These are phyloP conservation scores for Crenichthys baileyi DNA, from an alignment of 2,797 vertebrate genomes.

Conservation along the genomic window DNA sequence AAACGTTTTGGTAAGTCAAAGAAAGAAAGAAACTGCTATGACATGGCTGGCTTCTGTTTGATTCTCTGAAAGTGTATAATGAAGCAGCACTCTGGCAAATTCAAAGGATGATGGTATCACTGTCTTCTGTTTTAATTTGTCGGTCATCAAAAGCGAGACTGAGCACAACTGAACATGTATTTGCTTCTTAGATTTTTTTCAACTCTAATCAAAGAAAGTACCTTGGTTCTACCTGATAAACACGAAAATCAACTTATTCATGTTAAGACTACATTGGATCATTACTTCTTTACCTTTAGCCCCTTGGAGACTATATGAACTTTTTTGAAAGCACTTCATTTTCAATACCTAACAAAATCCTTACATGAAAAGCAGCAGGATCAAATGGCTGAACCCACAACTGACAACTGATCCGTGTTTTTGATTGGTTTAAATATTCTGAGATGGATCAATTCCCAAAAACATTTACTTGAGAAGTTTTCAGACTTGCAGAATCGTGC, in stretches of 20 bases:
- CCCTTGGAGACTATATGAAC: neutral
- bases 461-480: neutral
- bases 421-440: no score
- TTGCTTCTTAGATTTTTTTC: neutral
- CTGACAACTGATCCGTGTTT: no score
- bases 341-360: no score
- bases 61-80: neutral
- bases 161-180: neutral
- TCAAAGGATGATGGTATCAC: neutral
- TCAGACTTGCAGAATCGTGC: neutral
- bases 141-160: neutral
- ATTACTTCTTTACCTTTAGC: neutral
- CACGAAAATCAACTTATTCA: neutral
- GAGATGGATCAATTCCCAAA: no score
- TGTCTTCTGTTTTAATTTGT: neutral
- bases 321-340: neutral
- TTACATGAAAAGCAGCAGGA: no score
- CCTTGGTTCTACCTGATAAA: neutral
- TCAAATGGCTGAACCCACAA: no score
- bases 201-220: neutral
- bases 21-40: conserved; percentile 1
- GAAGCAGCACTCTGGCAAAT: neutral
- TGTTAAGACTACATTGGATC: neutral
- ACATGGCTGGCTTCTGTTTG: neutral
- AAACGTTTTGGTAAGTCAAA: neutral